phyloP scores from a whole-genome alignment of 2,888 invertebrate genomes.

The Miltochrista miniata region DNA sequence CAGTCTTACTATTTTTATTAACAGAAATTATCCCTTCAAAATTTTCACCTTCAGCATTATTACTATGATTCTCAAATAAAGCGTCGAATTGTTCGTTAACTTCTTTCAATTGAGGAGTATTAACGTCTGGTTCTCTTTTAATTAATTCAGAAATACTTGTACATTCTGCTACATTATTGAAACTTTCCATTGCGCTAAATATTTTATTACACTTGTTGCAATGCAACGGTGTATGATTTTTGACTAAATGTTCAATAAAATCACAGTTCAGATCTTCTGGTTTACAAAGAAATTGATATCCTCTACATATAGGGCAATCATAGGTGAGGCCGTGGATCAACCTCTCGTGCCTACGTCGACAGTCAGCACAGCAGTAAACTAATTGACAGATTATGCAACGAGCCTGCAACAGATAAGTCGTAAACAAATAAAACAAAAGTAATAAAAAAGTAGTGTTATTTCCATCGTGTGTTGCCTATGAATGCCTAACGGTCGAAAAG shows the following conservation, averaged over 20 bases:
- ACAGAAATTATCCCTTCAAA: constrained; percentile 62
- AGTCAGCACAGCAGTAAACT: constrained; percentile 71
- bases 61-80: constrained; percentile 57
- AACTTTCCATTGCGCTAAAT: constrained; percentile 68
- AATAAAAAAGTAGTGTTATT: too few species aligned
- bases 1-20: constrained; percentile 64
- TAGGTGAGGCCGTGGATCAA: constrained; percentile 61
- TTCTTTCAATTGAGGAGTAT: constrained; percentile 25
- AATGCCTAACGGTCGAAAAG: too few species aligned
- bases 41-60: constrained; percentile 48
- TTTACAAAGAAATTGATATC: constrained; percentile 58
- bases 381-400: constrained; percentile 72
- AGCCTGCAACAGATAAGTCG: constrained; percentile 51
- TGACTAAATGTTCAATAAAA: constrained; percentile 60
- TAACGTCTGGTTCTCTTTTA: constrained; percentile 21
- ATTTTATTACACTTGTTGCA: constrained; percentile 68
- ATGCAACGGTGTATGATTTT: constrained; percentile 65
- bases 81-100: constrained; percentile 68
- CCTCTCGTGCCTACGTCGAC: constrained; percentile 71
- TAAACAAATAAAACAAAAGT: too few species aligned
- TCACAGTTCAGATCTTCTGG: constrained; percentile 55
- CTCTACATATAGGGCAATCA: constrained; percentile 74
- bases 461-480: too few species aligned
- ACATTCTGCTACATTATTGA: constrained; percentile 62
- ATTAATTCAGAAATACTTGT: constrained; percentile 68